Conservation (phyloP, 1,140 invertebrate species). For the Wiebesia pumilae region DNA sequence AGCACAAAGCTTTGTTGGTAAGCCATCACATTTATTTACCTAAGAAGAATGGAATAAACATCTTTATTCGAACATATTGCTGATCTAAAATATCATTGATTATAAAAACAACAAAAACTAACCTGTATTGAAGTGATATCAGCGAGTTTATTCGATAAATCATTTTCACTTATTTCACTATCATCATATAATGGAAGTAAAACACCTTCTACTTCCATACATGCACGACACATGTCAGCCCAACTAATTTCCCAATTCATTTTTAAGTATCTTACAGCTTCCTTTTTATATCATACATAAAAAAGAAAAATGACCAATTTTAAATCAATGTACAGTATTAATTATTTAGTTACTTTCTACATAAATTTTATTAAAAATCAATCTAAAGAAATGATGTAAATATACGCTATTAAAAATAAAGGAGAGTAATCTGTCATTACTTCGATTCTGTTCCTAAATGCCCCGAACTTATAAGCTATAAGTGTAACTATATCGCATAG, state of each 20-base stretch:
- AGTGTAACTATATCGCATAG: background rate
- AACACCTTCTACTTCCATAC: constrained; percentile 67
- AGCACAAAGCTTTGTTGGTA: constrained; percentile 68
- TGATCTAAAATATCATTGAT: background rate
- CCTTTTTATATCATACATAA: background rate
- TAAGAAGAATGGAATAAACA: constrained; percentile 50
- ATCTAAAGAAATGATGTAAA: background rate
- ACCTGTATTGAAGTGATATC: constrained; percentile 69
- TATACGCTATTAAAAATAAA: background rate
- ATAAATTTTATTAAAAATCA: background rate
- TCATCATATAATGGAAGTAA: constrained; percentile 68
- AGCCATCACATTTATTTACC: constrained; percentile 67
- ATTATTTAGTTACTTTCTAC: background rate
- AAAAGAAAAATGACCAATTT: background rate
- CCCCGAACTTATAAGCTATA: background rate
- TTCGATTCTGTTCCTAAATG: background rate
- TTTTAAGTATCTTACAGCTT: constrained; percentile 22
- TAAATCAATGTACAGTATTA: background rate
- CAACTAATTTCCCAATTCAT: constrained; percentile 67
- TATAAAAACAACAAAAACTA: constrained; percentile 51
- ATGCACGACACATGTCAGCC: constrained; percentile 69
- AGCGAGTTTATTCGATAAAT: constrained; percentile 65
- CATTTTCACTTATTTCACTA: constrained; percentile 59
- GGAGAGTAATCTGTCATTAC: background rate
- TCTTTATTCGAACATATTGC: background rate